Evolutionary conservation across 2,888 invertebrate genomes (phyloP).

Genomic region (Epirrita christyi): DNA sequence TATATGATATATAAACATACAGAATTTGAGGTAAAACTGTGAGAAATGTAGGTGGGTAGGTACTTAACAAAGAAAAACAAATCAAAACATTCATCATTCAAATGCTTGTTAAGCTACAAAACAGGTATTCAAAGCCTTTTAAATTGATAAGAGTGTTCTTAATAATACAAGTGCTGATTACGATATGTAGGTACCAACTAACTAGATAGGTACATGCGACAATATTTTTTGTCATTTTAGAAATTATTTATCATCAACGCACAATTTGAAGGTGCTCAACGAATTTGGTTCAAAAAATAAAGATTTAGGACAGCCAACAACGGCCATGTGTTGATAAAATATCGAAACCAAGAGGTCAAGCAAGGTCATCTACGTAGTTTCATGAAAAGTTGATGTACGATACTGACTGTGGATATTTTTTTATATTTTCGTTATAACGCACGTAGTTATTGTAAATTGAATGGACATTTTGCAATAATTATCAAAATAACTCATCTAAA

Average conservation of each 20-base stretch:
- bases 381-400: constrained; percentile 5
- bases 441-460: background rate
- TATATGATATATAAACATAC: no score
- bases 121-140: background rate
- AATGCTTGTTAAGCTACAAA: background rate
- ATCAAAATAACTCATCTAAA: background rate
- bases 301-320: background rate
- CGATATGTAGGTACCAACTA: background rate
- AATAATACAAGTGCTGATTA: background rate
- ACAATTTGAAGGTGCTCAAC: background rate
- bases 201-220: background rate
- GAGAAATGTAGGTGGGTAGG: no score
- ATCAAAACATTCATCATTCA: no score
- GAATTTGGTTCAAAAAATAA: background rate
- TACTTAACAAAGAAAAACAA: no score
- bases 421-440: no score
- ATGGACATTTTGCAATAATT: background rate
- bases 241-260: background rate
- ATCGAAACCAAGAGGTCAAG: constrained; percentile 4
- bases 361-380: constrained; percentile 8
- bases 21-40: no score
- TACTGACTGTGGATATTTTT: no score
- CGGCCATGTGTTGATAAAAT: constrained; percentile 5
- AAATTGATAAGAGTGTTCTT: background rate
- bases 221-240: background rate